Base-by-base conservation (phyloP, 2,888 invertebrate species). In the Himalopsyche tibetana region DNA sequence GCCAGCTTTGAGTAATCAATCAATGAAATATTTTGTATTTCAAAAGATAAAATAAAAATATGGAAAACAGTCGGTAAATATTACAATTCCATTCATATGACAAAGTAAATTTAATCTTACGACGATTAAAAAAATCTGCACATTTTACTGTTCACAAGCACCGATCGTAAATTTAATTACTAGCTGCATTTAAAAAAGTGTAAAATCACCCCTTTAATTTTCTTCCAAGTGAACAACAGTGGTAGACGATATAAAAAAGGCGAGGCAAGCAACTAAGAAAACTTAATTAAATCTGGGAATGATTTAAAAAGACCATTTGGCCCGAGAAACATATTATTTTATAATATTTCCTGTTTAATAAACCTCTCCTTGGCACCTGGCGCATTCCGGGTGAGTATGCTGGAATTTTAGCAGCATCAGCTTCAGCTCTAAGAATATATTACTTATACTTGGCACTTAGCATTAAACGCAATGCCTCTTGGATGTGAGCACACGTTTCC, bases 261-360 rank as follows among this genome's bases (percentile, higher is more conserved):
- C 15, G 74, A 74, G 74, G 36, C 38, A 74, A 36, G 74, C 74
- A 36, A 74, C 74, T 74, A 36, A 74, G 74, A 74, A 74, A 74
- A 74, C 74, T 74, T 74, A 74, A 74, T 74, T 74, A 74, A 74
- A 74, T 28, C 63, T 36, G 28, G 74, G 38, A 74, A 74, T 74
- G 74, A 74, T 74, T 74, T 74, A 74, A 74, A 74, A 74, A 74
- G 28, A 74, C 74, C 74, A 74, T 74, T 74, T 36, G 74, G 74
- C 74, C 51, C 74, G 74, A 36, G 38, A 38, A 74, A 74, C 74
- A 74, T 74, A 74, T 74, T 74, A 74, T 74, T 38, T 38, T 38
- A 74, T 74, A 36, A 74, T 74, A 74, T 74, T 74, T 74, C 36
- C 74, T 36, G 74, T 36, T 74, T 74, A 74, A 74, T 74, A 74